Conservation (phyloP, 92 coral and sea anemone species). For the Epizoanthus stellaris region DNA sequence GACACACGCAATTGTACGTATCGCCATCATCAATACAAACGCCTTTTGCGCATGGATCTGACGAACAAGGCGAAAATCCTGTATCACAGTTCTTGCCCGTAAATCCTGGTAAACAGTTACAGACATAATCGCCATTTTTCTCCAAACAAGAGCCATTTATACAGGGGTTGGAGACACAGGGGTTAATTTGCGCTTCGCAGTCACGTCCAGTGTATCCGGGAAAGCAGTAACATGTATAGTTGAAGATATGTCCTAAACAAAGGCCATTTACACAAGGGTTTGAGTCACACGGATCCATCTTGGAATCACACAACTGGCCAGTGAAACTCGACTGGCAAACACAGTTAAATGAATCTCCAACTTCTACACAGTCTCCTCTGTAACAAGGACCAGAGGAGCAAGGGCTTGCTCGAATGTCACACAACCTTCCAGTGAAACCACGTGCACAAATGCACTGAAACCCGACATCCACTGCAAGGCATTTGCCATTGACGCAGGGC, state of each 20-base stretch:
- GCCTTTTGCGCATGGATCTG: conserved; percentile 47
- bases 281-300: conserved; percentile 55
- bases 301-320: conserved; percentile 52
- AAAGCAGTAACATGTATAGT: conserved; percentile 68
- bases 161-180: conserved; percentile 69
- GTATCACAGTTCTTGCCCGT: conserved; percentile 57
- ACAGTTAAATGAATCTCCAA: conserved; percentile 45
- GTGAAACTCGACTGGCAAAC: conserved; percentile 60
- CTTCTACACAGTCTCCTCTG: conserved; percentile 69
- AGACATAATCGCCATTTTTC: conserved; percentile 44
- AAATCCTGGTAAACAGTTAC: conserved; percentile 63
- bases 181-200: conserved; percentile 56
- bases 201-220: conserved; percentile 69
- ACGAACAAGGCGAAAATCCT: conserved; percentile 46
- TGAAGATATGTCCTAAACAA: conserved; percentile 49
- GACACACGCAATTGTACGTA: conserved; percentile 44
- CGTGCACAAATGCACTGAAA: conserved; percentile 70
- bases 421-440: conserved; percentile 67
- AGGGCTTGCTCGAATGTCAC: conserved; percentile 54
- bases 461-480: conserved; percentile 8
- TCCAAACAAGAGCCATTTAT: conserved; percentile 68
- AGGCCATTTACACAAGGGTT: conserved; percentile 76
- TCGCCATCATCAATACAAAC: conserved; percentile 32
- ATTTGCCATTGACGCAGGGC: conserved; percentile 62
- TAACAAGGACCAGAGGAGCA: conserved; percentile 67